Base-by-base conservation (phyloP, 2,888 invertebrate genomes). In the Acrobasis consociella region DNA sequence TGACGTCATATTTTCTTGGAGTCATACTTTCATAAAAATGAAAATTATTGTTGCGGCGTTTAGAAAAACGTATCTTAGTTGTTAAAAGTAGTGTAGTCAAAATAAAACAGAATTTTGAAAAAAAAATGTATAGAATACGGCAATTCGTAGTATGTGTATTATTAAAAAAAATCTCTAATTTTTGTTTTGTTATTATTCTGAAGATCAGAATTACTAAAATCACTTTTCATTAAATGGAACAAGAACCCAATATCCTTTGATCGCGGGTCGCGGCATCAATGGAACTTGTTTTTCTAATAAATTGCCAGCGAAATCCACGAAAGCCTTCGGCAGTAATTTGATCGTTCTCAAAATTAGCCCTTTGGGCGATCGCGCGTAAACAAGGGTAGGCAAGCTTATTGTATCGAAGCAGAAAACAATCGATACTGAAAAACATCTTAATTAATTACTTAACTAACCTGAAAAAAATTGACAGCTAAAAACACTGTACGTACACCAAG, bases 341-440 rank as follows among this genome's bases (percentile, higher is more conserved):
- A 85, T 82, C 80, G 76, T 76, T 77, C 75, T 80, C 76, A 76
- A 78, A 83, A 85, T 81, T 80, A 78, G 75, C 78, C 81, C 80
- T 75, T 65, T 62, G 74, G 77, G 77, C 73, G 74, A 77, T 80
- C 74, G 69, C 72, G 69, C 74, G 76, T 71, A 75, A 76, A 80
- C 81, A 82, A 78, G 71, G 80, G 77, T 71, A 78, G 73, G 74
- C 73, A 71, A 67, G 71, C 72, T 64, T 68, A 69, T 71, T 67
- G 62, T 65, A 66, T 64, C 62, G 67, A 62, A 38, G 49, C 38
- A 63, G 16, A 61, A 65, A 67, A 56, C 63, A 53, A 61, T 62
- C 13, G 15, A 9, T n/a, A 49, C 11, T 31, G 31, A 55, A 53
- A n/a, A 60, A 51, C 17, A 61, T 38, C 46, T 31, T 62, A 62